A percentile compares a stretch with the other conserved stretches of the same genome.
phyloP scores from a whole-genome alignment of 2,888 invertebrate genomes.

The Drosophila anceps region DNA sequence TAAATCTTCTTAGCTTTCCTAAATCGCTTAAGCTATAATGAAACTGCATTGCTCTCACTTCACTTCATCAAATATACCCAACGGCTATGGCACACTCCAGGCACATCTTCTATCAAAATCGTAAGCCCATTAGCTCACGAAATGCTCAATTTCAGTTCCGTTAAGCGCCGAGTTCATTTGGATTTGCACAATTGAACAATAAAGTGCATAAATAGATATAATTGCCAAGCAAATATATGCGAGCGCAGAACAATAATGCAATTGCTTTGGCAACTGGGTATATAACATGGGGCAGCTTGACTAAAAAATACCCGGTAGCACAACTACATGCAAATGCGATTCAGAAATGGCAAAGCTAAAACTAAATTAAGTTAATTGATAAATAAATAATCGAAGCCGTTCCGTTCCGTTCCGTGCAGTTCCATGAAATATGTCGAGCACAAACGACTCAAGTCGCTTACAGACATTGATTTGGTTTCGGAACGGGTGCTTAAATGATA shows the following conservation, averaged over 20 bases:
- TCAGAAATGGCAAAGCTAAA: neutral
- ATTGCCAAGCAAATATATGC: constrained; percentile 10
- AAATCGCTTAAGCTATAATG: neutral
- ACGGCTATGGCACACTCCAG: neutral
- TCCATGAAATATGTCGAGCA: neutral
- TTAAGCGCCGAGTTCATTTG: neutral
- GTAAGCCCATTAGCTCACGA: constrained; percentile 6
- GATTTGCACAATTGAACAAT: constrained; percentile 9
- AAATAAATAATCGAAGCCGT: neutral
- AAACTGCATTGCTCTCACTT: neutral
- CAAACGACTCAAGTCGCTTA: neutral
- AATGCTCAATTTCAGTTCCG: constrained; percentile 9
- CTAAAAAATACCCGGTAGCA: neutral
- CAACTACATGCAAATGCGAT: neutral
- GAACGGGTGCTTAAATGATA: constrained; percentile 1
- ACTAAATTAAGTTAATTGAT: neutral
- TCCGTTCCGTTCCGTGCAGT: too few relatives aligned
- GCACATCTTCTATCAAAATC: neutral
- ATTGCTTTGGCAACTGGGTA: neutral
- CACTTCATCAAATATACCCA: neutral
- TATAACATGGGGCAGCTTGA: neutral
- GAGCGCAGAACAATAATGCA: constrained; percentile 2
- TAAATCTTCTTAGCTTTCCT: neutral
- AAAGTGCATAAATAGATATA: constrained; percentile 16
- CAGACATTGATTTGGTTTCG: neutral